Conservation (phyloP, 1,140 invertebrate genomes). For the Rhynchophorus ferrugineus region DNA sequence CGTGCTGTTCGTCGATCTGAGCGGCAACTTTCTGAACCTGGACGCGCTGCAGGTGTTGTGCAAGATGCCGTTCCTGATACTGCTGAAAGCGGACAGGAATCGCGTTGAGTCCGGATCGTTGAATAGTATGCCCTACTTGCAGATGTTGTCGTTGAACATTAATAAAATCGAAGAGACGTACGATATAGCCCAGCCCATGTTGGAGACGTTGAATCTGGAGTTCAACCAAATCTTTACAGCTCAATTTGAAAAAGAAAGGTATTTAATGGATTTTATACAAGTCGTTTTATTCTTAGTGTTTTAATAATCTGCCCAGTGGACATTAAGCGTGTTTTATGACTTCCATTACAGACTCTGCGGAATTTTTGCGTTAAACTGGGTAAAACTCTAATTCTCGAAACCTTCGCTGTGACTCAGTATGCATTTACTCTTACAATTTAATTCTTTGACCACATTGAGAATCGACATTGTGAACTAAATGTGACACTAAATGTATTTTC, state of each 20-base stretch:
- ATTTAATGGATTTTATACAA: too few species aligned
- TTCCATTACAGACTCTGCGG: too few species aligned
- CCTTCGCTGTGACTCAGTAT: too few species aligned
- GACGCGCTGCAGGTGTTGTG: constrained; percentile 42
- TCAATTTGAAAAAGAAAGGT: constrained; percentile 28
- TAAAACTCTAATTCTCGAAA: too few species aligned
- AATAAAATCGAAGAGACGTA: constrained; percentile 43
- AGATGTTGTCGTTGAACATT: constrained; percentile 42
- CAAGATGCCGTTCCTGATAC: constrained; percentile 44
- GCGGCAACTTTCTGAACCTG: constrained; percentile 44
- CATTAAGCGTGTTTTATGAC: too few species aligned
- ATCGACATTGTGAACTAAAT: too few species aligned
- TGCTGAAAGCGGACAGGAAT: constrained; percentile 47
- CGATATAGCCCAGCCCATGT: constrained; percentile 45
- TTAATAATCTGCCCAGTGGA: not conserved
- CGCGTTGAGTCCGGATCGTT: constrained; percentile 41
- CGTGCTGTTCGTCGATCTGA: constrained; percentile 47
- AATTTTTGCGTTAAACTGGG: too few species aligned
- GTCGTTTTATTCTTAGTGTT: not conserved
- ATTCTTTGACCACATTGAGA: too few species aligned
- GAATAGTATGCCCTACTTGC: constrained; percentile 45
- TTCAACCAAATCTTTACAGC: constrained; percentile 39
- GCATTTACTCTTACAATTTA: too few species aligned
- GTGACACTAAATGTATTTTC: too few species aligned
- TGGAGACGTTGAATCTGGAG: constrained; percentile 46